Conservation (phyloP, 1,140 invertebrate species). For the Magallana ariakensis region DNA sequence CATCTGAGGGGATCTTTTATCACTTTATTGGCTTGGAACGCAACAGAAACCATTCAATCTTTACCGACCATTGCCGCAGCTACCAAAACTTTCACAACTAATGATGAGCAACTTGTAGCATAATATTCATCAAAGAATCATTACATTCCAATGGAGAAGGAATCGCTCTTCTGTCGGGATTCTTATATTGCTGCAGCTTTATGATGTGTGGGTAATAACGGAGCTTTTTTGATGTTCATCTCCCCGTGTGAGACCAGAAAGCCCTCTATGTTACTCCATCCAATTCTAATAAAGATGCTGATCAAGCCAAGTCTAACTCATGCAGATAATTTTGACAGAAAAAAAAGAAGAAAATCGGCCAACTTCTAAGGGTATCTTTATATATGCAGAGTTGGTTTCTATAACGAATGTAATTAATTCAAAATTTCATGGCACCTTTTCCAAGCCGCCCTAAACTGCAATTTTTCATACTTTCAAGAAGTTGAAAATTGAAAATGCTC, state of each 20-base stretch:
- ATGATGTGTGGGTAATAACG: neutral
- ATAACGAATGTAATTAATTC: no score
- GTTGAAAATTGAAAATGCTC: no score
- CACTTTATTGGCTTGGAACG: neutral
- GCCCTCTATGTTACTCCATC: neutral
- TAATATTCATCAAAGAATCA: slow-evolving; percentile 14
- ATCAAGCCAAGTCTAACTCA: no score
- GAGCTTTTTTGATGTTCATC: neutral
- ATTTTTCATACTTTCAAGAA: slow-evolving; percentile 56
- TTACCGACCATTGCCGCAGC: neutral
- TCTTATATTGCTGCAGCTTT: neutral
- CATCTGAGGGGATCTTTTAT: neutral
- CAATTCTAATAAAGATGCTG: neutral
- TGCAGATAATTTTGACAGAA: no score
- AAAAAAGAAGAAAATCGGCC: no score
- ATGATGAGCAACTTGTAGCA: neutral
- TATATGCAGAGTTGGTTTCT: no score
- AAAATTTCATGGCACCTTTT: no score
- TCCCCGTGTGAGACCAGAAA: neutral
- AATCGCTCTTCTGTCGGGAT: neutral
- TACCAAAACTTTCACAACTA: neutral
- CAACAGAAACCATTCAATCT: neutral
- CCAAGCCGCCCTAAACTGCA: slow-evolving; percentile 90
- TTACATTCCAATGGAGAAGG: slow-evolving; percentile 1
- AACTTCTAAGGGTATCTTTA: no score